A percentile compares a stretch with the other conserved stretches of the same genome.
These are phyloP conservation scores for Eudemis profundana DNA, from an alignment of 2,888 invertebrate genomes.

Conservation along the genomic window DNA sequence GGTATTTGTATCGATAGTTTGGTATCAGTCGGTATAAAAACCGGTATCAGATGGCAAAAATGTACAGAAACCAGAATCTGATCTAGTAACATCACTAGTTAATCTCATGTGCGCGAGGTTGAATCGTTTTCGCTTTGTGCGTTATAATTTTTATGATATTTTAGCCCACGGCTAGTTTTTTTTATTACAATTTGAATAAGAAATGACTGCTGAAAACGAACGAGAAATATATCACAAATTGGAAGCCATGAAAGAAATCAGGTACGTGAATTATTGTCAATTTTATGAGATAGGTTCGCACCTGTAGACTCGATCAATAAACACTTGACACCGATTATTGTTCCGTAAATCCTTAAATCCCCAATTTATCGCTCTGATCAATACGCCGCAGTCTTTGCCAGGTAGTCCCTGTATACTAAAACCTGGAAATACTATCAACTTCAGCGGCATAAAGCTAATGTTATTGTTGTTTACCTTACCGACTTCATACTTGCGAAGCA, in stretches of 20 bases:
- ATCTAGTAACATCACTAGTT: slow-evolving; percentile 46
- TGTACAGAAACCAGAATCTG: neutral
- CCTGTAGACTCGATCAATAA: slow-evolving; percentile 84
- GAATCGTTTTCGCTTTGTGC: slow-evolving; percentile 51
- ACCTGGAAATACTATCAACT: neutral
- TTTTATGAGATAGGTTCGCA: slow-evolving; percentile 63
- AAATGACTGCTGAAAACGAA: slow-evolving; percentile 92
- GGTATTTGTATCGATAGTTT: neutral
- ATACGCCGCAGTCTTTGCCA: slow-evolving; percentile 12
- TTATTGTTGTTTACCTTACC: slow-evolving; percentile 39
- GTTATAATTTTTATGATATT: slow-evolving; percentile 56
- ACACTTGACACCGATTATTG: slow-evolving; percentile 62
- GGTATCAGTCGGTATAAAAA: slow-evolving; percentile 1
- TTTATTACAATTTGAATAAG: slow-evolving; percentile 53
- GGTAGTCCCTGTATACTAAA: neutral
- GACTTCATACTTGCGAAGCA: slow-evolving; percentile 4
- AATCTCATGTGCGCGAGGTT: slow-evolving; percentile 48
- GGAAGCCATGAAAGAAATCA: slow-evolving; percentile 96
- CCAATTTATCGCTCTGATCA: slow-evolving; percentile 29
- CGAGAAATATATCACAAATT: slow-evolving; percentile 95
- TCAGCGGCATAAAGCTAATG: slow-evolving; percentile 8
- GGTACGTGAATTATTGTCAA: slow-evolving; percentile 79
- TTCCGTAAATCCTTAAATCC: slow-evolving; percentile 38
- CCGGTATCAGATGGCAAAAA: neutral
- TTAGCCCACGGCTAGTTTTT: slow-evolving; percentile 41